Percentiles rank a stretch among this genome's conserved stretches.
These are phyloP conservation scores for Chionis minor DNA, from an alignment of 2,113 vertebrate genomes.

Conservation along the genomic window DNA sequence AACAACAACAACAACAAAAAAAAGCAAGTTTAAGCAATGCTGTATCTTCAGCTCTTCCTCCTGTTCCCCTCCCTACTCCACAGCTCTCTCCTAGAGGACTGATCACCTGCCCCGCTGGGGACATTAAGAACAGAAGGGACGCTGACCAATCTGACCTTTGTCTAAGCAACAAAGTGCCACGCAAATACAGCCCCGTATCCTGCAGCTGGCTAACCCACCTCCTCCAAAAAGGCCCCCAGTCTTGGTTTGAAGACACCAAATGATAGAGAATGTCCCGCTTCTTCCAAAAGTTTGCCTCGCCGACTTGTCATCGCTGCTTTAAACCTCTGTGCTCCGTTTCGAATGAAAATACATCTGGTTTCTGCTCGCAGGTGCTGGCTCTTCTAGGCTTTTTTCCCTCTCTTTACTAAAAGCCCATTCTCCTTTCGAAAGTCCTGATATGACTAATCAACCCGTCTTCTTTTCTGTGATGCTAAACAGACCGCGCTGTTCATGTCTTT, in stretches of 20 bases:
- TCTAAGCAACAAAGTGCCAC: background rate
- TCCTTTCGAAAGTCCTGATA: constrained; percentile 33
- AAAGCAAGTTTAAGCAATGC: background rate
- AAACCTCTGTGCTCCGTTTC: background rate
- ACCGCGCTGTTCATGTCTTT: background rate
- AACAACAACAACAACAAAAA: background rate
- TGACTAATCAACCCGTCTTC: constrained; percentile 38
- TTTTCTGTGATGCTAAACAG: constrained; percentile 33
- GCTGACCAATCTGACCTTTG: background rate
- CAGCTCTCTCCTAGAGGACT: background rate
- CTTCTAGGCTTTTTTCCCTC: background rate
- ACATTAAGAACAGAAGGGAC: background rate
- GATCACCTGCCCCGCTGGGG: background rate
- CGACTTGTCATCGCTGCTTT: background rate
- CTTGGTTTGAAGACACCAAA: background rate
- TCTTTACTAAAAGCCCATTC: constrained; percentile 37
- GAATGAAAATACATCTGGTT: constrained; percentile 32
- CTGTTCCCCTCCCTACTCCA: background rate
- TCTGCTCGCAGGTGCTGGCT: background rate
- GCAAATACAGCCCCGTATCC: background rate
- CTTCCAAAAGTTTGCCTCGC: background rate
- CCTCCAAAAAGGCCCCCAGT: background rate
- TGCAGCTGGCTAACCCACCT: background rate
- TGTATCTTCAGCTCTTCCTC: background rate
- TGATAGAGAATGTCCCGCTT: background rate